Evolutionary conservation across 2,888 invertebrate species (phyloP).

Genomic region (Polydesmus complanatus): DNA sequence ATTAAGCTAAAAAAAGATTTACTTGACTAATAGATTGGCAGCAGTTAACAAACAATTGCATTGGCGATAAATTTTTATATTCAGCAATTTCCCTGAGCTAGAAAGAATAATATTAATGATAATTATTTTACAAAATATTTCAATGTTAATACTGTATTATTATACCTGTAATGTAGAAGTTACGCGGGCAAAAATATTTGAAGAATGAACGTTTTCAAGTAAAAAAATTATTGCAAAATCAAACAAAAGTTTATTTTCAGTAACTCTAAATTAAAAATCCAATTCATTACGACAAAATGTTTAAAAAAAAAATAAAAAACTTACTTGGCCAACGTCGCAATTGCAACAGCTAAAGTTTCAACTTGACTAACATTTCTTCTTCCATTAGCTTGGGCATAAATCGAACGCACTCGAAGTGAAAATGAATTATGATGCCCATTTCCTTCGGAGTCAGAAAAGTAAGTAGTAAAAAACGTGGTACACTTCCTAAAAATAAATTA

Average conservation of each 20-base stretch:
- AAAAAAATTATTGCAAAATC: neutral
- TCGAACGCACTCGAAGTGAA: neutral
- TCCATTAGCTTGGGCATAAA: neutral
- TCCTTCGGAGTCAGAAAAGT: neutral
- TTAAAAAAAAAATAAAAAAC: neutral
- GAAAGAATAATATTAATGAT: neutral
- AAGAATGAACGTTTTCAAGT: neutral
- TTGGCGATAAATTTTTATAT: neutral
- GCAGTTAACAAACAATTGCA: slow-evolving; percentile 1
- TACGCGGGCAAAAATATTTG: neutral
- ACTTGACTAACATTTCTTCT: neutral
- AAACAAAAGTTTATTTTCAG: neutral
- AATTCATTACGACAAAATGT: neutral
- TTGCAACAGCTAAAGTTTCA: neutral
- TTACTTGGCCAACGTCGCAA: neutral
- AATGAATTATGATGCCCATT: neutral
- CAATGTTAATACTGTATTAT: neutral
- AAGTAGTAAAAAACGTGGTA: neutral
- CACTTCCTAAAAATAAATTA: neutral
- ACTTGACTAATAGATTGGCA: slow-evolving; percentile 2
- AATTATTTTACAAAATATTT: neutral
- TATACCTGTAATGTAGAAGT: neutral
- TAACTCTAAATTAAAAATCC: neutral
- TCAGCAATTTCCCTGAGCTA: slow-evolving; percentile 4
- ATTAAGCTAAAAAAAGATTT: too few species aligned